Conservation (phyloP, 2,888 invertebrate genomes). For the Oeneis ivallda region DNA sequence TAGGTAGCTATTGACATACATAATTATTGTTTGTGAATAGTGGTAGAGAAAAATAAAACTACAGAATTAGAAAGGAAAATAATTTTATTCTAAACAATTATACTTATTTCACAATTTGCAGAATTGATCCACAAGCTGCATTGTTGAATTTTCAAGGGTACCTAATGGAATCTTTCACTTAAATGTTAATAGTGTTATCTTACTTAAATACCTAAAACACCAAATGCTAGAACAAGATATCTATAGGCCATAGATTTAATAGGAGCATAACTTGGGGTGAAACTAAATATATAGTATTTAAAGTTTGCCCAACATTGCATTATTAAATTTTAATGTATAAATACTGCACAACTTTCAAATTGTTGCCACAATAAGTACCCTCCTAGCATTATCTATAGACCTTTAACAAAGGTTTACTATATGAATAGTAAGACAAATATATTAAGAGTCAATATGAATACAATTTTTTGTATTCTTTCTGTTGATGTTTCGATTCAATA, state of each 20-base stretch:
- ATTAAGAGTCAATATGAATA: background rate
- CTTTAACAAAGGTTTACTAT: constrained; percentile 13
- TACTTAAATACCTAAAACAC: constrained; percentile 60
- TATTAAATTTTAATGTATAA: background rate
- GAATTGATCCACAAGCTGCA: constrained; percentile 67
- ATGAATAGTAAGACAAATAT: background rate
- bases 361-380: background rate
- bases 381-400: constrained; percentile 3
- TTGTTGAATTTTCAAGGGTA: constrained; percentile 60
- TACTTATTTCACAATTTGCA: constrained; percentile 75
- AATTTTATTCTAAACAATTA: constrained; percentile 78
- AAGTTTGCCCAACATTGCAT: background rate
- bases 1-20: no score
- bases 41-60: constrained; percentile 51
- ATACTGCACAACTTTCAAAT: background rate
- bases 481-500: background rate
- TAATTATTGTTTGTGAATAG: background rate
- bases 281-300: background rate
- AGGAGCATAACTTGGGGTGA: constrained; percentile 9
- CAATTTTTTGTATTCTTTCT: background rate
- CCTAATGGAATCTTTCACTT: constrained; percentile 72
- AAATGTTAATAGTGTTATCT: constrained; percentile 64
- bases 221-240: constrained; percentile 56
- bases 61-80: constrained; percentile 71
- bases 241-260: constrained; percentile 6